phyloP scores from a whole-genome alignment of 2,113 vertebrate genomes.

The human (Homo sapiens) region GRCh38 chr20:36185001-36185500 shows the following conservation, averaged over 20 bases:
- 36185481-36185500: neutral
- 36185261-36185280: conserved; percentile 94
- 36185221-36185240: conserved; percentile 94
- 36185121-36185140: conserved; percentile 99
- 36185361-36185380: neutral
- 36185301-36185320: conserved; percentile 98
- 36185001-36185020: neutral
- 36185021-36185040: neutral
- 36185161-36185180: conserved; percentile 98
- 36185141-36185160: conserved; percentile 97
- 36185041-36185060: neutral
- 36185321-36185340: conserved; percentile 96
- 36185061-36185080: neutral
- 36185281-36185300: conserved; percentile 96
- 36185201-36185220: conserved; percentile 95
- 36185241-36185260: conserved; percentile 94
- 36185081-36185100: neutral
- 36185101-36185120: conserved; percentile 87
- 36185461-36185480: neutral
- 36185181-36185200: conserved; percentile 97
- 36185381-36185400: neutral
- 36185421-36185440: neutral
- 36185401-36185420: neutral
- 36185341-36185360: neutral
- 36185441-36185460: neutral